Evolutionary conservation across 2,113 vertebrate species (phyloP).

Genomic region (Neolamprologus fasciatus): DNA sequence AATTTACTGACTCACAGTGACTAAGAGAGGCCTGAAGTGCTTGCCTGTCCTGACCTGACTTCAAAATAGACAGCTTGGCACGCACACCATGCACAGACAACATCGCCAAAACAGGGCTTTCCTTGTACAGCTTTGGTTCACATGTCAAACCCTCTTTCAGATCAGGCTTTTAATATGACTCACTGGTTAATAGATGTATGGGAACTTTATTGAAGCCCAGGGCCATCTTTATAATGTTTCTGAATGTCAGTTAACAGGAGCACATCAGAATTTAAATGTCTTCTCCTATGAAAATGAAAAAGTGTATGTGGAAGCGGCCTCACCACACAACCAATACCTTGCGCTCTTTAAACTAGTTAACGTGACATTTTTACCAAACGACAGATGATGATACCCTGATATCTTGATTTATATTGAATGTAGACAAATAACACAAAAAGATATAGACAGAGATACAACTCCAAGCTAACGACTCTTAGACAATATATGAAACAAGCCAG

Average conservation of each 20-base stretch:
- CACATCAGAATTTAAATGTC: background rate
- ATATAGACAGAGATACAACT: background rate
- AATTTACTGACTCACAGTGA: slow-evolving; percentile 50
- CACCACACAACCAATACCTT: background rate
- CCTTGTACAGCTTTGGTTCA: slow-evolving; percentile 49
- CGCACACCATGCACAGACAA: slow-evolving; percentile 25
- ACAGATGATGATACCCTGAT: slow-evolving; percentile 2
- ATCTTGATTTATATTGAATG: slow-evolving; percentile 10
- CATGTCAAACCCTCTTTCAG: slow-evolving; percentile 40
- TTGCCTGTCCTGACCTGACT: slow-evolving; percentile 64
- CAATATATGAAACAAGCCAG: slow-evolving; percentile 39
- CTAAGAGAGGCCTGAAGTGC: slow-evolving; percentile 45
- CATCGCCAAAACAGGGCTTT: slow-evolving; percentile 47
- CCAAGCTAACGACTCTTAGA: background rate
- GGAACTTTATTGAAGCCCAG: background rate
- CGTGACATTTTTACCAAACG: background rate
- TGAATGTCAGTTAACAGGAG: slow-evolving; percentile 22
- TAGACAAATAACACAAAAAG: slow-evolving; percentile 21
- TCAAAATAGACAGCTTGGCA: slow-evolving; percentile 60
- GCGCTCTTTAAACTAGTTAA: background rate
- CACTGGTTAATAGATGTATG: slow-evolving; percentile 16
- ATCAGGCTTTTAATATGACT: slow-evolving; percentile 34
- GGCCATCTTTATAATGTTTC: background rate
- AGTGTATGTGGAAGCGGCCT: background rate
- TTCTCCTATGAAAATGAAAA: background rate